These are phyloP conservation scores for Drosophila willistoni DNA, from an alignment of 1,140 invertebrate species.

Conservation along the genomic window DNA sequence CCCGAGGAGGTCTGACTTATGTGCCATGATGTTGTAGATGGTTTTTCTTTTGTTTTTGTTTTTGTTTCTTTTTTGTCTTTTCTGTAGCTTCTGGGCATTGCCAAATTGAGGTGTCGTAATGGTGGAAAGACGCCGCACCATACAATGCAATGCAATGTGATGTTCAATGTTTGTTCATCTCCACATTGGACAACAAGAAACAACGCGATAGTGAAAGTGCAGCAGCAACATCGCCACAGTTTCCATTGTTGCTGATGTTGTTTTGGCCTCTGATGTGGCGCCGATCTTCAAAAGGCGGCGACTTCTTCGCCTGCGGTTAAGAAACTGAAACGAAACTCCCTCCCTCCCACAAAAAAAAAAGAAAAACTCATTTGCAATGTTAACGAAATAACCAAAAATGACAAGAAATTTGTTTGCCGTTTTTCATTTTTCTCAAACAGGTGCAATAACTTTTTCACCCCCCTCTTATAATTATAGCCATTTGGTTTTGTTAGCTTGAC, in stretches of 20 bases:
- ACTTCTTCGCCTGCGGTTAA: slow-evolving; percentile 47
- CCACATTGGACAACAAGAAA: slow-evolving; percentile 9
- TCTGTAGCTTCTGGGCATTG: slow-evolving; percentile 72
- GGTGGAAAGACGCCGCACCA: slow-evolving; percentile 46
- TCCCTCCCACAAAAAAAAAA: slow-evolving; percentile 5
- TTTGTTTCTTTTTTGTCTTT: slow-evolving; percentile 35
- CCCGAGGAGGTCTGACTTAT: neutral
- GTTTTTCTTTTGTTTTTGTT: slow-evolving; percentile 16
- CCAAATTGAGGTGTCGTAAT: slow-evolving; percentile 80
- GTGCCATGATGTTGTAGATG: slow-evolving; percentile 10
- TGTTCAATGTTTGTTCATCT: slow-evolving; percentile 51
- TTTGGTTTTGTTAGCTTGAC: neutral
- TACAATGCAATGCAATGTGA: slow-evolving; percentile 34
- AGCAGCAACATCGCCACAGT: slow-evolving; percentile 12
- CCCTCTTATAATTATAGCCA: neutral
- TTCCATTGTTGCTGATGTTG: slow-evolving; percentile 40
- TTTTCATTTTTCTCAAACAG: slow-evolving; percentile 17
- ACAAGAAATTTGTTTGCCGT: slow-evolving; percentile 43
- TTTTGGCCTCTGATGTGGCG: slow-evolving; percentile 15
- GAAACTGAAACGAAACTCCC: slow-evolving; percentile 22
- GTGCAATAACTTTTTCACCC: no score
- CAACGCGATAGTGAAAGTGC: slow-evolving; percentile 64
- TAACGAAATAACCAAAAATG: slow-evolving; percentile 52
- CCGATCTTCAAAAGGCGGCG: slow-evolving; percentile 46
- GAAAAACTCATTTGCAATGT: slow-evolving; percentile 64